Evolutionary conservation across 2,888 invertebrate species (phyloP).

Genomic region (Agrotis ipsilon): DNA sequence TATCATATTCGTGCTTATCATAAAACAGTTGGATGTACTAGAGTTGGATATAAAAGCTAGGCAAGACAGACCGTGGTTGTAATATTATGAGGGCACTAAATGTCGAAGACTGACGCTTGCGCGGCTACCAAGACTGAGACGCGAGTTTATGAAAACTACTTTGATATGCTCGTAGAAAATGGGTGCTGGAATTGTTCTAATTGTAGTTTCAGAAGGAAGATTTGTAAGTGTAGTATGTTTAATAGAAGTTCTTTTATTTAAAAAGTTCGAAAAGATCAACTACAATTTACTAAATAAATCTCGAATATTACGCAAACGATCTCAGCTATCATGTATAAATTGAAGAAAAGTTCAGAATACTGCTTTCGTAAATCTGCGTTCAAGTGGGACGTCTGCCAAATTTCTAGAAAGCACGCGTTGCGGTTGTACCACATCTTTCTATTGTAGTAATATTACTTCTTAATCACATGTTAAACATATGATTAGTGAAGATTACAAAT

Average conservation of each 20-base stretch:
- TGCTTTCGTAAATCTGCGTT: slow-evolving; percentile 63
- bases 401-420: slow-evolving; percentile 65
- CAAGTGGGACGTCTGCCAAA: slow-evolving; percentile 73
- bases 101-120: slow-evolving; percentile 70
- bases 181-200: slow-evolving; percentile 13
- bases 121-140: slow-evolving; percentile 45
- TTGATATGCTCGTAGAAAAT: slow-evolving; percentile 38
- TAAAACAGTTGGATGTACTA: slow-evolving; percentile 54
- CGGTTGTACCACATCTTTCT: slow-evolving; percentile 68
- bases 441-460: slow-evolving; percentile 67
- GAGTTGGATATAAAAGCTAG: slow-evolving; percentile 62
- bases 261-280: no score
- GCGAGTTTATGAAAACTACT: slow-evolving; percentile 63
- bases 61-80: slow-evolving; percentile 74
- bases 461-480: slow-evolving; percentile 53
- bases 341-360: slow-evolving; percentile 36
- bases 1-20: slow-evolving; percentile 52
- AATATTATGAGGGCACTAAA: slow-evolving; percentile 78
- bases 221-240: neutral
- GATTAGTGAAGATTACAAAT: slow-evolving; percentile 40
- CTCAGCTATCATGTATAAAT: slow-evolving; percentile 23
- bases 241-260: neutral
- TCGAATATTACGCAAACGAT: neutral
- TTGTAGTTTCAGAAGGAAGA: no score
- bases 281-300: neutral